Base-by-base conservation (phyloP, 2,888 invertebrate genomes). In the Melieria picta region DNA sequence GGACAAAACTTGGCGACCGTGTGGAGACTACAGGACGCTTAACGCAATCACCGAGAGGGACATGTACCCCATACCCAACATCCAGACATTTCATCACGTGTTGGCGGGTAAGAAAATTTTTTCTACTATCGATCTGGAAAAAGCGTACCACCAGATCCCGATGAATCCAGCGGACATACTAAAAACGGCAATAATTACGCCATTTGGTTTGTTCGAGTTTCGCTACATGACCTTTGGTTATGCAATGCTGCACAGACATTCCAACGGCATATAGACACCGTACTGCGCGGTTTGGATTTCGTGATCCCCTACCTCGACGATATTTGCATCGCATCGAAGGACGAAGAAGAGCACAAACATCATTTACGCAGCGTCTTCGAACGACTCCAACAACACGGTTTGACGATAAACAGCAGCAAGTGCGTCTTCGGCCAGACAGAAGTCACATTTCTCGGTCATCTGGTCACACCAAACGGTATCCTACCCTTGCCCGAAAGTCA, bases 261-360 rank as follows among this genome's bases (percentile, higher is more conserved):
- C 16, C 82, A 83, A 69, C 67, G 83, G 0, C 80, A 83, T 65
- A 82, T 86, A 48, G 77, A 85, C 69, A 75, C 76, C 4, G 75
- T 83, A 0, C 62, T 80, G 6, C 57, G 76, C 16, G 80, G 75
- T 4, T 47, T 80, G 4, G 70, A 73, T 7, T 78, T 82, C 65
- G 74, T 66, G 9, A 78, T 77, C 58, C 65, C 71, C 6, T 83
- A 81, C 63, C 50, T 82, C 1, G 82, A 82, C 61, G 81, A 82
- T 64, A 77, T 82, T 6, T 70, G 80, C 6, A 66, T 82, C 4
- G 79, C 79, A 4, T 79, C 80, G 7, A 10, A 57, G 5, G 62
- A 64, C n/a, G 56, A 72, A 43, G 69, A 77, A 42, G 69, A 79
- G 42, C 79, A 80, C 56, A 46, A 63, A 60, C n/a, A 66, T n/a